Evolutionary conservation across 2,888 invertebrate species (phyloP).

Genomic region (Tortricodes alternella): DNA sequence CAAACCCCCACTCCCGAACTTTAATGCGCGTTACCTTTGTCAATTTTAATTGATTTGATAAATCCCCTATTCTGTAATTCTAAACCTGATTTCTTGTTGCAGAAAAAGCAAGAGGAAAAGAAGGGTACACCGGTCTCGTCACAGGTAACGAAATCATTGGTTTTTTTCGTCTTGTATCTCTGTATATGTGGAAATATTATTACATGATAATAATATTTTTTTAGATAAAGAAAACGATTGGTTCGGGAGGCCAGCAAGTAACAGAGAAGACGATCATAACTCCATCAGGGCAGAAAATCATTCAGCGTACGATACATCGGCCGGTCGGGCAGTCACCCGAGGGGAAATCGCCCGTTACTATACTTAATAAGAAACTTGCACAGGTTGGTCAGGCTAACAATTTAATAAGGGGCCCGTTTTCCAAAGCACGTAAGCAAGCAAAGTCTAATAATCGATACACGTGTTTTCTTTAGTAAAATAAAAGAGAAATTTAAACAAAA

Average conservation of each 20-base stretch:
- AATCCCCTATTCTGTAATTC: background rate
- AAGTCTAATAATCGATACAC: no score
- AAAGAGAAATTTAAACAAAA: no score
- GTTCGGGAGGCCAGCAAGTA: slow-evolving; percentile 66
- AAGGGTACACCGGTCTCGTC: slow-evolving; percentile 54
- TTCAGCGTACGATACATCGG: slow-evolving; percentile 75
- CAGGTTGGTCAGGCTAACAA: slow-evolving; percentile 51
- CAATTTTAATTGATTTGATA: no score
- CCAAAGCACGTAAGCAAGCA: no score
- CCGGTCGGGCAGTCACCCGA: slow-evolving; percentile 48
- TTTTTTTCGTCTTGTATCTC: background rate
- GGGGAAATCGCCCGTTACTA: slow-evolving; percentile 68
- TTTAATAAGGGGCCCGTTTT: no score
- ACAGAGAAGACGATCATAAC: slow-evolving; percentile 80
- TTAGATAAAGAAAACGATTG: slow-evolving; percentile 62
- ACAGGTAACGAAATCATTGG: slow-evolving; percentile 47
- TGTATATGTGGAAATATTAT: no score
- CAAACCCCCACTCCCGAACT: no score
- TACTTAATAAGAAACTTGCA: slow-evolving; percentile 71
- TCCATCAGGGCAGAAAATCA: slow-evolving; percentile 80
- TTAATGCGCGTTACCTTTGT: no score
- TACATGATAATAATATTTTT: slow-evolving; percentile 1
- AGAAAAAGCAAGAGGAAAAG: slow-evolving; percentile 72
- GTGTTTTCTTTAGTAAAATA: no score
- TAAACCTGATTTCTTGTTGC: slow-evolving; percentile 24